These are phyloP conservation scores for Heterohyrax brucei DNA, from an alignment of 2,797 vertebrate species.

Conservation along the genomic window DNA sequence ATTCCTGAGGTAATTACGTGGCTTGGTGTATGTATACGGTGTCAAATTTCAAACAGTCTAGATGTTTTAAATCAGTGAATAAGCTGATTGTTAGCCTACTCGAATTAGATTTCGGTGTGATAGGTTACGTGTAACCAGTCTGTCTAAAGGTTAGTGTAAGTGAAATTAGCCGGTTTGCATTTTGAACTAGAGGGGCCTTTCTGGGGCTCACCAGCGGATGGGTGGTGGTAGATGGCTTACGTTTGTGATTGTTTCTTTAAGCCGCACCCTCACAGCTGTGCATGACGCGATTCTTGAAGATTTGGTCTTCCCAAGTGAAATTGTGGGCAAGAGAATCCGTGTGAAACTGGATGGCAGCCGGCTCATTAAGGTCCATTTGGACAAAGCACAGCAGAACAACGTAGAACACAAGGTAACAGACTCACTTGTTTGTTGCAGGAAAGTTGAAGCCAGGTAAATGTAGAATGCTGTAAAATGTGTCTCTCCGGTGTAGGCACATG, in stretches of 20 bases:
- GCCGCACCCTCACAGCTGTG: constrained; percentile 97
- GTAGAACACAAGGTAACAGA: constrained; percentile 97
- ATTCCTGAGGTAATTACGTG: rapidly evolving
- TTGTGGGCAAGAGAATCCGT: constrained; percentile 98
- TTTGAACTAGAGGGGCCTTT: background rate
- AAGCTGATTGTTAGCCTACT: rapidly evolving
- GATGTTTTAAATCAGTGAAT: rapidly evolving
- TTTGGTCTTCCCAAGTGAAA: constrained; percentile 98
- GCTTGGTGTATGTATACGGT: too few relatives aligned
- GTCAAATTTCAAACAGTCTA: rapidly evolving
- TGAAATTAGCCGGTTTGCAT: rapidly evolving
- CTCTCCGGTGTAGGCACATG: rapidly evolving
- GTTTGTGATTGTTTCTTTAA: constrained; percentile 76
- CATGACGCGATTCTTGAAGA: constrained; percentile 99
- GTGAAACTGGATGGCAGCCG: constrained; percentile 98
- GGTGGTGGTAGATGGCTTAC: background rate
- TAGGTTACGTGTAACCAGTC: rapidly evolving
- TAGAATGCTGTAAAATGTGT: rapidly evolving
- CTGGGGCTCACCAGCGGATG: background rate
- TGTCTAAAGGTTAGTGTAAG: rapidly evolving
- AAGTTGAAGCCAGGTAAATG: background rate
- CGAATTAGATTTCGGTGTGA: background rate
- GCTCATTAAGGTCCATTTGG: constrained; percentile 99
- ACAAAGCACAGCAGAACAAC: constrained; percentile 99
- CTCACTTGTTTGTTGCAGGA: rapidly evolving